A percentile compares a stretch with the other conserved stretches of the same genome.
phyloP scores from a whole-genome alignment of 2,888 invertebrate species.

The Acanthacorydalis orientalis region DNA sequence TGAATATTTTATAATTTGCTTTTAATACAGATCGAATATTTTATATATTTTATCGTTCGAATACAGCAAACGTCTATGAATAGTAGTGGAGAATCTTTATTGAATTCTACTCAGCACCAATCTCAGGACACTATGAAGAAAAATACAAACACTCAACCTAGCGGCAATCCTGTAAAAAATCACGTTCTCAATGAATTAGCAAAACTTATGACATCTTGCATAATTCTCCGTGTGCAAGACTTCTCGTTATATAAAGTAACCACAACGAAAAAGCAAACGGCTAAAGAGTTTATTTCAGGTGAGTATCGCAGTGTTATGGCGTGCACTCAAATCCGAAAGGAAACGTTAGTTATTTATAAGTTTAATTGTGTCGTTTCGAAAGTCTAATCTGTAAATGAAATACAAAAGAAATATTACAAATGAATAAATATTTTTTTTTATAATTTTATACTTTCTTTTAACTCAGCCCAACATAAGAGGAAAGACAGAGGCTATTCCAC shows the following conservation, averaged over 20 bases:
- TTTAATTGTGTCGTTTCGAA: not conserved
- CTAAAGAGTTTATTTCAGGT: constrained; percentile 71
- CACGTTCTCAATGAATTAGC: constrained; percentile 56
- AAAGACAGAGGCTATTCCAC: constrained; percentile 25
- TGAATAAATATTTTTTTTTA: not conserved
- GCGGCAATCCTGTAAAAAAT: constrained; percentile 38
- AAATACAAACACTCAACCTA: constrained; percentile 12
- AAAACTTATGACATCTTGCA: constrained; percentile 83
- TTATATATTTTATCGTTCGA: not conserved
- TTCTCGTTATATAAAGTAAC: constrained; percentile 76
- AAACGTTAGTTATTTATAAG: not conserved
- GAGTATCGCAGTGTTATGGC: constrained; percentile 14
- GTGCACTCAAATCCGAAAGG: not conserved
- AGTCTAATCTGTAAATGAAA: not conserved
- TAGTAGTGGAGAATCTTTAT: not conserved
- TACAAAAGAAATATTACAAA: not conserved
- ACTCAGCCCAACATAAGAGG: constrained; percentile 36
- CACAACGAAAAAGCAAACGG: constrained; percentile 51
- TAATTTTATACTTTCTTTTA: not conserved
- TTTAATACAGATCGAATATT: not conserved
- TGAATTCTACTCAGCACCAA: not conserved
- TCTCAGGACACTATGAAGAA: constrained; percentile 8
- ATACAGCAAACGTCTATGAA: not conserved
- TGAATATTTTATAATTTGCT: not conserved
- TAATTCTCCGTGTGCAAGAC: constrained; percentile 79